Conservation (phyloP, 2,888 invertebrate species). For the Thumatha senex region DNA sequence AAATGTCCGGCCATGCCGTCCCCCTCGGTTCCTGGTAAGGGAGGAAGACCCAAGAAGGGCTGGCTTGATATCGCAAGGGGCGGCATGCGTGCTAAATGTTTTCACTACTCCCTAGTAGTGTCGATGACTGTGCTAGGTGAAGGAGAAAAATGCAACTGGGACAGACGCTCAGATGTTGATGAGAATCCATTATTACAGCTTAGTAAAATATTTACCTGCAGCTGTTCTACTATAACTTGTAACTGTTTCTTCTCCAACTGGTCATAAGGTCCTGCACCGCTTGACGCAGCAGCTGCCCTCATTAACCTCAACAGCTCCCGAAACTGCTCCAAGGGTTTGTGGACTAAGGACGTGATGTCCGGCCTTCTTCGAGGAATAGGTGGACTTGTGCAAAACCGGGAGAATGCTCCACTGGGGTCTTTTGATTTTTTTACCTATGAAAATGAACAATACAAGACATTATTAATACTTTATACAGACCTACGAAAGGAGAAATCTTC, state of each 20-base stretch:
- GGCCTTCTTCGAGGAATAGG: conserved; percentile 91
- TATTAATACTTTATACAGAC: too few relatives aligned
- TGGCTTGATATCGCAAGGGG: too few relatives aligned
- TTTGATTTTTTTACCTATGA: conserved; percentile 86
- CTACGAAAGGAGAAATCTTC: too few relatives aligned
- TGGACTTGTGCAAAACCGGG: conserved; percentile 91
- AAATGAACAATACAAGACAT: not conserved
- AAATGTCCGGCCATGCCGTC: too few relatives aligned
- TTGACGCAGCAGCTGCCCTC: conserved; percentile 68
- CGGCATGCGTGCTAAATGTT: too few relatives aligned
- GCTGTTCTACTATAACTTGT: conserved; percentile 74
- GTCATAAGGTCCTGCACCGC: conserved; percentile 70
- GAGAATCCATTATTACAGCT: too few relatives aligned
- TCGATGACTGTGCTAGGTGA: too few relatives aligned
- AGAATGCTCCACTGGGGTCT: conserved; percentile 90
- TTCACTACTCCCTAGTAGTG: too few relatives aligned
- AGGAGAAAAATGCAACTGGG: too few relatives aligned
- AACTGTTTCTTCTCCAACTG: conserved; percentile 76
- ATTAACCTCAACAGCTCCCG: conserved; percentile 74
- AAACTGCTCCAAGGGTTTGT: conserved; percentile 92
- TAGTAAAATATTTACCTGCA: conserved; percentile 65
- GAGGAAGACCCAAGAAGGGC: too few relatives aligned
- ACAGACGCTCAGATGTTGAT: too few relatives aligned
- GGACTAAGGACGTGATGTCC: conserved; percentile 92
- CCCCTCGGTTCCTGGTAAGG: too few relatives aligned